phyloP scores from a whole-genome alignment of 2,888 invertebrate species.

The Macrosiphum euphorbiae region DNA sequence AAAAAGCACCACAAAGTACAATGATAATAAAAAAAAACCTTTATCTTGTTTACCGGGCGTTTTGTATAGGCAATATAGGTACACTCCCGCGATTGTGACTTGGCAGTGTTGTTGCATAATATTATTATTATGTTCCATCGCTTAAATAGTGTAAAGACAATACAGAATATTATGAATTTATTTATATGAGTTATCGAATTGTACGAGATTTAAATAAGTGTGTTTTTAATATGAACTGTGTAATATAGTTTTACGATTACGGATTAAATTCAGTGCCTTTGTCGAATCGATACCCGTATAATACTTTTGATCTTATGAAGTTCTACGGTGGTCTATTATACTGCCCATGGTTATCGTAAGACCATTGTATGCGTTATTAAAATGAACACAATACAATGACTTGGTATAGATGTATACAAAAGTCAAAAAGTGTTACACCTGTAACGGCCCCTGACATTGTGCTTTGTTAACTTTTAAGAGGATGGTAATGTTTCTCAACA shows the following conservation, averaged over 20 bases:
- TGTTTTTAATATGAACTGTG: background rate
- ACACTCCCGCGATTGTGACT: background rate
- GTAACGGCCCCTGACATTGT: background rate
- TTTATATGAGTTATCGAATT: background rate
- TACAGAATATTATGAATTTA: background rate
- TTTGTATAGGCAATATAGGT: conserved; percentile 51
- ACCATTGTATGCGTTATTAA: background rate
- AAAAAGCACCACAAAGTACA: background rate
- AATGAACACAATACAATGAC: background rate
- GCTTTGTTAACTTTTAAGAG: background rate
- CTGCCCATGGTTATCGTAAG: background rate
- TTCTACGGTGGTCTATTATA: background rate
- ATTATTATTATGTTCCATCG: background rate
- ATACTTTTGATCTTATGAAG: background rate
- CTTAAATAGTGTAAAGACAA: background rate
- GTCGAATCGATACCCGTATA: background rate
- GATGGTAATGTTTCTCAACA: background rate
- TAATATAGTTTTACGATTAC: background rate
- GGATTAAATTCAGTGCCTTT: background rate
- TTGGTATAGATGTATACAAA: background rate
- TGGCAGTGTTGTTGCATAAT: background rate
- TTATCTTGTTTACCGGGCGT: conserved; percentile 21
- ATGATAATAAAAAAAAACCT: background rate
- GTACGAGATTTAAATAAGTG: background rate
- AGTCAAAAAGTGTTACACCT: background rate